Evolutionary conservation across 2,113 vertebrate species (phyloP), one percentile per base, ranked within the genome.

Genomic region (Tragulus kanchil): DNA sequence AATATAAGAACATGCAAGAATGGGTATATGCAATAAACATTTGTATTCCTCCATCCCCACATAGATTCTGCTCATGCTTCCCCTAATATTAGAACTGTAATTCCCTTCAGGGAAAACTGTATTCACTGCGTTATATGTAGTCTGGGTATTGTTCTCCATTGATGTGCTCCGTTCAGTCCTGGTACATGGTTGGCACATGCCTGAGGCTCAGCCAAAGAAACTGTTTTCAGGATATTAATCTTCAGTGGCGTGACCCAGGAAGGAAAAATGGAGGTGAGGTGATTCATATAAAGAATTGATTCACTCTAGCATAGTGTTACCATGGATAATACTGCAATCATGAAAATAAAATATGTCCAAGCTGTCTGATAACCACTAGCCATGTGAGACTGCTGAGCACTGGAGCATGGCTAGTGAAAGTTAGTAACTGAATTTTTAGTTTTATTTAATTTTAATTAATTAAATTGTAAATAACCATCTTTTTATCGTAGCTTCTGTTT

Each of bases 361-460:
- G 84, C 48, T 45, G 1, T n/a, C 50, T 71, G 79, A 42, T 65
- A 56, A 45, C 42, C 12, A 42, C 3, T 71, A 59, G 56, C 31
- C 6, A 67, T 0, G 1, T 23, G 11, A 69, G 9, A 81, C 8
- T 50, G n/a, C 31, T 85, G 86, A 73, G 4, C 6, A 52, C 9
- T 71, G 48, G 85, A 96, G 90, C 59, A 2, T 59, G 58, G 4
- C 25, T 87, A 61, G 7, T 62, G 13, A 64, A 69, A 87, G 9
- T 31, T 58, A 83, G 13, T 10, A 65, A 86, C 2, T 93, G 42
- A 31, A 15, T n/a, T 73, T 85, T 92, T 65, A 92, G 75, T 79
- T 85, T 71, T 50, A 79, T 48, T 64, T 88, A 71, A 73, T 93
- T 95, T 54, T 73, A 86, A 36, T 78, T 89, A 59, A 65, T 73